phyloP scores from a whole-genome alignment of 1,140 invertebrate genomes.

The Samia ricini region DNA sequence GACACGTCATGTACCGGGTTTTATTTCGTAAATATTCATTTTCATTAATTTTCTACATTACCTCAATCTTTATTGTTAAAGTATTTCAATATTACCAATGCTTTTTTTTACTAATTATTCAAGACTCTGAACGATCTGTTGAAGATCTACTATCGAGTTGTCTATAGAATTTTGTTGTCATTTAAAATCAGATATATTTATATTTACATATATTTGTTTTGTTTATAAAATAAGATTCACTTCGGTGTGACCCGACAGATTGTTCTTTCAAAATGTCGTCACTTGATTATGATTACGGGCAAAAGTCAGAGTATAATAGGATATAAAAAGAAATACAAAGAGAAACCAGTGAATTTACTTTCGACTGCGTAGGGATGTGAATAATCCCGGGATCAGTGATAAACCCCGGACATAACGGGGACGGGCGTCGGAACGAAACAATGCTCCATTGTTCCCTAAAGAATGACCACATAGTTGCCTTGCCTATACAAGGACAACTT shows the following conservation, averaged over 20 bases:
- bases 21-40: too few relatives aligned
- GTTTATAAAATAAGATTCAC: not conserved
- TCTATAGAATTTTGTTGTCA: too few relatives aligned
- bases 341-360: not conserved
- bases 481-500: not conserved
- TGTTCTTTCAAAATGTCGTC: not conserved
- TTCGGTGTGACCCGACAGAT: not conserved
- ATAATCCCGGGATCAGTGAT: conserved; percentile 12
- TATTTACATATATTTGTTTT: too few relatives aligned
- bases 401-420: conserved; percentile 12
- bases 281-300: not conserved
- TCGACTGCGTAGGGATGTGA: conserved; percentile 3
- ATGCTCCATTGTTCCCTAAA: conserved; percentile 15
- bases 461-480: not conserved
- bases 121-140: too few relatives aligned
- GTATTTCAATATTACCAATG: too few relatives aligned
- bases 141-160: too few relatives aligned
- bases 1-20: too few relatives aligned
- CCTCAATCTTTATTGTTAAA: too few relatives aligned
- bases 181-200: too few relatives aligned
- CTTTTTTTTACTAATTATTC: too few relatives aligned
- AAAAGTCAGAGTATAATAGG: not conserved
- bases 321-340: not conserved
- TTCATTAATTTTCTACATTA: too few relatives aligned
- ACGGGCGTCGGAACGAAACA: conserved; percentile 10